These are phyloP conservation scores for Antheraea mylitta DNA, from an alignment of 1,140 invertebrate species.

Conservation along the genomic window DNA sequence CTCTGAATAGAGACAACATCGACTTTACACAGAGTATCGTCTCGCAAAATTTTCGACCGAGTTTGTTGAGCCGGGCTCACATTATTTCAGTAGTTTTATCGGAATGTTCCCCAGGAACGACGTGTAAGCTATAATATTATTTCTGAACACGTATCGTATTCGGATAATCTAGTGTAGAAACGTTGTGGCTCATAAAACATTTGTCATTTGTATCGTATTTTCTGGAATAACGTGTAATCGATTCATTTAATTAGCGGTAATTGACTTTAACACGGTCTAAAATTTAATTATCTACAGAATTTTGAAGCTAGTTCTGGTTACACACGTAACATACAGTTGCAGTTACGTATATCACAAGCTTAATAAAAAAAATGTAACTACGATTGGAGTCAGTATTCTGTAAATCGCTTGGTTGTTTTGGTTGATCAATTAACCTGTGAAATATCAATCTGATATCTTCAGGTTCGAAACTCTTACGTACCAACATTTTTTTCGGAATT, in stretches of 20 bases:
- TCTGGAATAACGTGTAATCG: no score
- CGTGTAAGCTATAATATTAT: conserved; percentile 57
- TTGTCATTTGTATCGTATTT: background rate
- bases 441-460: no score
- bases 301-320: background rate
- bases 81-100: conserved; percentile 43
- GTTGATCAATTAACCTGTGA: no score
- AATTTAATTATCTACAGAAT: background rate
- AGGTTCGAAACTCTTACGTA: no score
- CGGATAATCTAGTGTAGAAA: conserved; percentile 69
- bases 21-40: no score
- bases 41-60: no score
- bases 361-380: no score
- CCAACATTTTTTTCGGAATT: no score
- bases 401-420: no score
- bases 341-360: no score
- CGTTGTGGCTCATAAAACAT: conserved; percentile 42
- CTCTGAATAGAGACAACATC: no score
- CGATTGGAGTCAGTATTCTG: no score
- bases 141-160: conserved; percentile 64
- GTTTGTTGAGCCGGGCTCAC: background rate
- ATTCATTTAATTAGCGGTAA: background rate
- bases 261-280: background rate
- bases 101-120: conserved; percentile 27
- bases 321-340: background rate